phyloP scores from a whole-genome alignment of 2,888 invertebrate species.

The Drosophila meridionalis region DNA sequence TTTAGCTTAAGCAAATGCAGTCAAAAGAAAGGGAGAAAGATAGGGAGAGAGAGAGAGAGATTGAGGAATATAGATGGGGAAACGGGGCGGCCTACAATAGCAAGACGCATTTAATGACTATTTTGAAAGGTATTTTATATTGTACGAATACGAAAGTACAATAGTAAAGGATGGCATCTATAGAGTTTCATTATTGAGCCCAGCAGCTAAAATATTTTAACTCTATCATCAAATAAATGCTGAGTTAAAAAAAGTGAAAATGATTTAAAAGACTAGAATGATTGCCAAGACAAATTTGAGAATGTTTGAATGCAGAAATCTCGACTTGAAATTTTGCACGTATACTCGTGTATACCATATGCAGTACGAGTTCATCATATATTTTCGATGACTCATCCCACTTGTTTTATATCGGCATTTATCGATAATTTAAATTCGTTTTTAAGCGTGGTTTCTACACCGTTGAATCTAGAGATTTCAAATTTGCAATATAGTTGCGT shows the following conservation, averaged over 20 bases:
- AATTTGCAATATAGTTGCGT: too few species aligned
- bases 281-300: too few species aligned
- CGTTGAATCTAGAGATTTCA: too few species aligned
- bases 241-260: background rate
- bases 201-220: background rate
- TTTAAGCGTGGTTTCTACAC: too few species aligned
- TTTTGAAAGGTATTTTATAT: conserved; percentile 33
- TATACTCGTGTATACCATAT: too few species aligned
- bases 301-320: too few species aligned
- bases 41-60: background rate
- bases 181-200: background rate
- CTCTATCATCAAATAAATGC: background rate
- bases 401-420: too few species aligned
- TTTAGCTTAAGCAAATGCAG: conserved; percentile 74
- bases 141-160: conserved; percentile 3
- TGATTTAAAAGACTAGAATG: background rate
- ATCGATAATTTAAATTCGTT: too few species aligned
- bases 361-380: too few species aligned
- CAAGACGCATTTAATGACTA: conserved; percentile 39
- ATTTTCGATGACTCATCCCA: too few species aligned
- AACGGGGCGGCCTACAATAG: background rate
- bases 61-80: background rate
- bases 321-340: too few species aligned
- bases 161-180: background rate
- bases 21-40: background rate